Percentiles rank a stretch among this genome's conserved stretches.
Conservation (phyloP, 2,797 vertebrate genomes). For the Tinamus major region DNA sequence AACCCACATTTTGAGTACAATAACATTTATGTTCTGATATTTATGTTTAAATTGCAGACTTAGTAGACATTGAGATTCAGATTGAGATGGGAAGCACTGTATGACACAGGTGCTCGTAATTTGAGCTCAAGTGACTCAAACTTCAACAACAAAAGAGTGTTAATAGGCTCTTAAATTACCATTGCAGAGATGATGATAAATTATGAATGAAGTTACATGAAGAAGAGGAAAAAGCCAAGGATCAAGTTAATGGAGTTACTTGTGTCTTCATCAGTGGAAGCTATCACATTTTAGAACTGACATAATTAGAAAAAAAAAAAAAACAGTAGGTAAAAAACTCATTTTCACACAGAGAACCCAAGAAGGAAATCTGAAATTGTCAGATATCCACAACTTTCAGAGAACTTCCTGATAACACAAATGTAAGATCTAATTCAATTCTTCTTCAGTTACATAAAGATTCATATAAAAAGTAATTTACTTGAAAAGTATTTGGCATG, state of each 20-base stretch:
- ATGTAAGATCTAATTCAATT: conserved; percentile 50
- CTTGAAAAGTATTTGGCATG: conserved; percentile 65
- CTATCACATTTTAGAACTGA: not conserved
- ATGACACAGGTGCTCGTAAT: conserved; percentile 28
- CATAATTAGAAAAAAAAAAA: conserved; percentile 38
- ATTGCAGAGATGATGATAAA: conserved; percentile 44
- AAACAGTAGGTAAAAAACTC: not conserved
- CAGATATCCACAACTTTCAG: conserved; percentile 31
- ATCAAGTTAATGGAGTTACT: conserved; percentile 17
- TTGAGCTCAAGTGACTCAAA: not conserved
- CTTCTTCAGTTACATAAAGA: conserved; percentile 71
- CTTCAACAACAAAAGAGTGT: conserved; percentile 49
- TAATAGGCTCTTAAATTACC: conserved; percentile 50
- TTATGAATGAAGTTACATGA: conserved; percentile 57
- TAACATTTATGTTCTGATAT: not conserved
- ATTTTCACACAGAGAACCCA: conserved; percentile 52
- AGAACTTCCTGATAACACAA: conserved; percentile 47
- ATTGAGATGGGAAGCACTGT: conserved; percentile 24
- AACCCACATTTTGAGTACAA: not conserved
- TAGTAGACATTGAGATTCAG: not conserved
- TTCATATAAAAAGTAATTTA: conserved; percentile 69
- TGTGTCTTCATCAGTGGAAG: conserved; percentile 16
- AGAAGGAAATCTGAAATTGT: conserved; percentile 28
- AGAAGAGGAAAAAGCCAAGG: conserved; percentile 36
- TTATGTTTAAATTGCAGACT: conserved; percentile 1